Evolutionary conservation across 2,888 invertebrate genomes (phyloP).

Genomic region (Thecocarcelia acutangulata): DNA sequence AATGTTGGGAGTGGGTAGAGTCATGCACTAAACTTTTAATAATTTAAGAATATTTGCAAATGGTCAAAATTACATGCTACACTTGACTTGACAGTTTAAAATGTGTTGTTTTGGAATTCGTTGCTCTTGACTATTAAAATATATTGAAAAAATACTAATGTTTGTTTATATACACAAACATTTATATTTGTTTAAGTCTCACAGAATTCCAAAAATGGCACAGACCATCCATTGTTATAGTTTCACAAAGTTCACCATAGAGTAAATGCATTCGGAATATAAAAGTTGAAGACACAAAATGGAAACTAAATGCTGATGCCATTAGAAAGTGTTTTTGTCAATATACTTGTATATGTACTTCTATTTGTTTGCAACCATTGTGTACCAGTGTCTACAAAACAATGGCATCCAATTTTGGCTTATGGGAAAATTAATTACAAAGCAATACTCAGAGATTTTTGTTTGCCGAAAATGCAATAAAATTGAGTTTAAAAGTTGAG

Average conservation of each 20-base stretch:
- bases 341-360: too few relatives aligned
- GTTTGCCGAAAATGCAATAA: conserved; percentile 9
- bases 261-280: too few relatives aligned
- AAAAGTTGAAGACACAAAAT: background rate
- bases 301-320: conserved; percentile 18
- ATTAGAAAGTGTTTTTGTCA: conserved; percentile 5
- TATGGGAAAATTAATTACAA: conserved; percentile 35
- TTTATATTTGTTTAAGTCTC: too few relatives aligned
- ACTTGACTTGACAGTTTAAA: background rate
- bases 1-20: background rate
- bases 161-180: too few relatives aligned
- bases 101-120: background rate
- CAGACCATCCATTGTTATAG: too few relatives aligned
- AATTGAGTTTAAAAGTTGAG: conserved; percentile 23
- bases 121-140: too few relatives aligned
- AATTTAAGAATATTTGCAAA: background rate
- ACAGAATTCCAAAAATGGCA: too few relatives aligned
- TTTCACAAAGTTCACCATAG: too few relatives aligned
- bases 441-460: background rate
- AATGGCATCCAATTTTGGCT: conserved; percentile 14
- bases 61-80: background rate
- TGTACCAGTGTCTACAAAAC: background rate
- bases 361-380: too few relatives aligned
- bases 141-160: too few relatives aligned
- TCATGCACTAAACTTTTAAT: conserved; percentile 4